Evolutionary conservation across 2,797 vertebrate species (phyloP).

Genomic region (Margarornis squamiger): DNA sequence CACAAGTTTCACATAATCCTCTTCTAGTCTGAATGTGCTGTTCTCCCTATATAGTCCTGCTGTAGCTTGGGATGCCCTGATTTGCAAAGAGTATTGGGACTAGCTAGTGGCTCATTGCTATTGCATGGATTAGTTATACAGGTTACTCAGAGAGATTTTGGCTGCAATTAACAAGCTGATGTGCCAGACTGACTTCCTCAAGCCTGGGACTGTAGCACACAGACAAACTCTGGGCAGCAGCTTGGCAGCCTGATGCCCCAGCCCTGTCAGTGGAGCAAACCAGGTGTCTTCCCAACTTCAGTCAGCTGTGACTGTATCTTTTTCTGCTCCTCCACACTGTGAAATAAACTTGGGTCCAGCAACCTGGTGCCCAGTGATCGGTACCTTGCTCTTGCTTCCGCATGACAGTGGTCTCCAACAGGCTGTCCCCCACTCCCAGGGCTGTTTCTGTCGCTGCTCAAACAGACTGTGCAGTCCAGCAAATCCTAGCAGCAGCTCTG

Average conservation of each 20-base stretch:
- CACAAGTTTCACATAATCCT: not conserved
- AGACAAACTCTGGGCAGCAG: not conserved
- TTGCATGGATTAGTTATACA: not conserved
- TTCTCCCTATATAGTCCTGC: rapidly evolving
- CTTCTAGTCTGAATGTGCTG: not conserved
- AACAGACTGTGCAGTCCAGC: not conserved
- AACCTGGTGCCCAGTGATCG: not conserved
- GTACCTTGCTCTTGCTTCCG: not conserved
- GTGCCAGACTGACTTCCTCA: not conserved
- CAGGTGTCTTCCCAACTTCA: not conserved
- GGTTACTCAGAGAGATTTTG: not conserved
- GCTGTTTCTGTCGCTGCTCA: not conserved
- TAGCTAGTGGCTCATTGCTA: not conserved
- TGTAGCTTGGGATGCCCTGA: not conserved
- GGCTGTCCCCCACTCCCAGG: not conserved
- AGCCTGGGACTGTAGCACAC: not conserved
- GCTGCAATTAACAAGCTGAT: not conserved
- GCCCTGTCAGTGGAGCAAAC: not conserved
- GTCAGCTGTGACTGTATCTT: not conserved
- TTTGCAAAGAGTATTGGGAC: not conserved
- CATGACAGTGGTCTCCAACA: not conserved
- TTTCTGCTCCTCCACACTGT: not conserved
- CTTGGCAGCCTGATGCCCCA: not conserved
- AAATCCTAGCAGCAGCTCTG: conserved; percentile 7
- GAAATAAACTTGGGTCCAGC: not conserved